Evolutionary conservation across 2,888 invertebrate genomes (phyloP), one percentile per base, ranked within the genome.

Genomic region (Acronicta leporina): DNA sequence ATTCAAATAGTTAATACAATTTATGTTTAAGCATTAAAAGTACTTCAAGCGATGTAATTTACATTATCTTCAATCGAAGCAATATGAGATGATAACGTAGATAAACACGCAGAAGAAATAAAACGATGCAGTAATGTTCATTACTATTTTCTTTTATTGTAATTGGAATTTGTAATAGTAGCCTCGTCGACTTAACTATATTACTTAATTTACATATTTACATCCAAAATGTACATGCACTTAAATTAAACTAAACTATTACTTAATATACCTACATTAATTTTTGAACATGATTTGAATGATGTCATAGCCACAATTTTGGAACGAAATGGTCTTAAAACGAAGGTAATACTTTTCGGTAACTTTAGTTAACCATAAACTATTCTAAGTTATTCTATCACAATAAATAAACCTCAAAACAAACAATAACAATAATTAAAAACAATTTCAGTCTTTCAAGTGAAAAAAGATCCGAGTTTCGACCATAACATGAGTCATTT

Each of bases 311-410:
- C 91, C 91, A 83, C 80, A 80, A 86, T 85, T 92, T 93, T 89
- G 88, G 89, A 86, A 83, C 68, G 69, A 81, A 77, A 84, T 75
- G 65, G 85, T 85, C 86, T 87, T 89, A 90, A 80, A 82, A 80
- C 77, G 75, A 88, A 84, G 92, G 92, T 94, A 94, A 94, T 94
- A 94, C 93, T 93, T 92, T 68, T 86, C 88, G 94, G 94, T 94
- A 94, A 94, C 94, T 93, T 87, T 90, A 89, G 92, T 92, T 87
- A 88, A 83, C 86, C 87, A 84, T 84, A 81, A 81, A 84, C 80
- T 85, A 85, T 88, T 79, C 81, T 87, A 86, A 81, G 56, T 73
- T 82, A 86, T 82, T 83, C 85, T 90, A 92, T 92, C 90, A 93
- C 91, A 92, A 91, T 88, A 92, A 93, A 94, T 94, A 94, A 92